A percentile compares a stretch with the other conserved stretches of the same genome.
These are phyloP conservation scores for Amphipoea oculea DNA, from an alignment of 2,888 invertebrate genomes.

Conservation along the genomic window DNA sequence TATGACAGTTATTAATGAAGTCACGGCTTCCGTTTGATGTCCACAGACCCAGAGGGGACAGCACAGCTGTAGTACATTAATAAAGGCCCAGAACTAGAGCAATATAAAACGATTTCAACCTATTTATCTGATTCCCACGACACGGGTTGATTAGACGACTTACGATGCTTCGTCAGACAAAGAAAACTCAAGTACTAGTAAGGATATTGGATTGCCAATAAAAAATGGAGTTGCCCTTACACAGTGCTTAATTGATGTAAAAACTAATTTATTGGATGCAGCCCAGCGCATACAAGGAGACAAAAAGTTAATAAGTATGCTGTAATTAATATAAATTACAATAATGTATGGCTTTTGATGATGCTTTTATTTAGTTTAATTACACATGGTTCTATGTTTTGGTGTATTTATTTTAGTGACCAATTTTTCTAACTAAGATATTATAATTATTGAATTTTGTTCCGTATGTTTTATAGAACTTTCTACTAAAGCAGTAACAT, in stretches of 20 bases:
- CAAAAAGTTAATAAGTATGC: conserved; percentile 30
- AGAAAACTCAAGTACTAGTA: conserved; percentile 32
- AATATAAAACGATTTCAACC: conserved; percentile 54
- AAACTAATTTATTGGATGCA: conserved; percentile 24
- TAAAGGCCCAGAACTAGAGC: conserved; percentile 58
- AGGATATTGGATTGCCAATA: conserved; percentile 48
- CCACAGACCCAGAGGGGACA: conserved; percentile 1
- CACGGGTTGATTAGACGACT: conserved; percentile 51
- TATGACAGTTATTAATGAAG: conserved; percentile 49
- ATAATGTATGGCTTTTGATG: not conserved
- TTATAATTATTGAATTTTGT: not conserved
- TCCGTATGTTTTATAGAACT: not conserved
- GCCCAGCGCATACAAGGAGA: not conserved
- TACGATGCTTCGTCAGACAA: conserved; percentile 36
- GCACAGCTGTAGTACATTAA: conserved; percentile 65
- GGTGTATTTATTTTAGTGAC: not conserved
- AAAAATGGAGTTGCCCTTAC: conserved; percentile 31
- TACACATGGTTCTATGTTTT: not conserved
- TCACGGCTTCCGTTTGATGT: conserved; percentile 33
- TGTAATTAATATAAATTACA: conserved; percentile 35
- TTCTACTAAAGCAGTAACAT: not conserved
- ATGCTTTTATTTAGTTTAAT: conserved; percentile 6
- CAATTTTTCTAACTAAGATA: not conserved
- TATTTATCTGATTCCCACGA: conserved; percentile 66
- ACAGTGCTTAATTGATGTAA: conserved; percentile 23